Evolutionary conservation across 2,113 vertebrate species (phyloP).

Genomic region (Panthera leo): DNA sequence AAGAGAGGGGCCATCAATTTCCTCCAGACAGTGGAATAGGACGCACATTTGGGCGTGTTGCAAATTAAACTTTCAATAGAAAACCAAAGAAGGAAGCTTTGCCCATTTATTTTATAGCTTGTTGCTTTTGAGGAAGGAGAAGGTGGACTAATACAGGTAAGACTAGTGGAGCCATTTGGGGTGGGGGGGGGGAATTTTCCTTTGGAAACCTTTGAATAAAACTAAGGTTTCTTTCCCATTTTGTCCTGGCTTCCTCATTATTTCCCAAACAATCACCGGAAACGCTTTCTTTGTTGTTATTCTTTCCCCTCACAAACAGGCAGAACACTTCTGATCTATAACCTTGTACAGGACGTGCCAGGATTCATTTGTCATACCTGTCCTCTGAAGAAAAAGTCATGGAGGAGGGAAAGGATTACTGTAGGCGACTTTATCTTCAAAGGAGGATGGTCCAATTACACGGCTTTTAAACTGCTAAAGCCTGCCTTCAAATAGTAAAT

Average conservation of each 20-base stretch:
- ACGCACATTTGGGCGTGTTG: background rate
- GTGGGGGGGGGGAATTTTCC: background rate
- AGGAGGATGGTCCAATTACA: background rate
- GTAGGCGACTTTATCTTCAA: background rate
- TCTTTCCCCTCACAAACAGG: background rate
- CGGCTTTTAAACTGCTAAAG: background rate
- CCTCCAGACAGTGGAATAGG: background rate
- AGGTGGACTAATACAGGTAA: background rate
- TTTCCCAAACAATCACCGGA: background rate
- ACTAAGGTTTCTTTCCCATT: background rate
- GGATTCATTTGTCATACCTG: background rate
- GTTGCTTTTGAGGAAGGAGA: background rate
- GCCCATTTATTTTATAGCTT: background rate
- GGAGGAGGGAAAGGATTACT: background rate
- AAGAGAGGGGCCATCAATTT: background rate
- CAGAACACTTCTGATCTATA: fast-evolving
- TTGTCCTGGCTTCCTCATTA: background rate
- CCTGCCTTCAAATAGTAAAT: background rate
- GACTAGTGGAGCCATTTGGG: background rate
- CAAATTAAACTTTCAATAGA: slow-evolving; percentile 52
- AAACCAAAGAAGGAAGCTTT: slow-evolving; percentile 7
- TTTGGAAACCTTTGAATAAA: background rate
- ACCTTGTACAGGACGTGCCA: fast-evolving
- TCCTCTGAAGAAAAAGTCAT: background rate
- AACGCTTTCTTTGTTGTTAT: background rate